Base-by-base conservation (phyloP, 1,140 invertebrate species). In the Caerostris darwini region DNA sequence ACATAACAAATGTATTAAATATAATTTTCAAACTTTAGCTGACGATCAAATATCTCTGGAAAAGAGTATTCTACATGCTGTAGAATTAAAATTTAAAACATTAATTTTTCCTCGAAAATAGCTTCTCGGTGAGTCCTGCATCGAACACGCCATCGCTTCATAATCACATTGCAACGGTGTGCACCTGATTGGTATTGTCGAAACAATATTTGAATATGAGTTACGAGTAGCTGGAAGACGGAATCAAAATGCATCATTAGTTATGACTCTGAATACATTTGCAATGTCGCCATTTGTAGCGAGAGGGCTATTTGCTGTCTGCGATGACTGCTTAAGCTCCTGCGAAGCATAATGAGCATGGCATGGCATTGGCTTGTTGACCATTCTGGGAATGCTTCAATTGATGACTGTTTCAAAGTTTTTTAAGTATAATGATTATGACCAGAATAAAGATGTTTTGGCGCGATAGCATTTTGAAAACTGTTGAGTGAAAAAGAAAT, bases 191-290 rank as follows among this genome's bases (percentile, higher is more conserved):
- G 86, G 34, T 88, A 88, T 58, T 57, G 82, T 83, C 56, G 56
- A 19, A 83, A 57, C 86, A 17, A 50, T 17, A 64, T 57, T 88
- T 64, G 34, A 85, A 61, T 64, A 88, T 88, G 61, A 88, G 86
- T 88, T 64, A 88, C 86, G 86, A 88, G 86, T 88, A 64, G 61
- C 5, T 88, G 19, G 59, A 88, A 64, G 58, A 64, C 50, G 86
- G 86, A 64, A 88, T 64, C 61, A 88, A 88, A 61, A 64, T 34
- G 61, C 71, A 77, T 81, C 71, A 81, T 77, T 58, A 77, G 71
- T 77, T 77, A 90, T 77, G 10, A 19, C 67, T 57, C 67, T 19
- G 67, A 90, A 56, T 69, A 67, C 64, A 69, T 89, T 89, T 69
- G 67, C 19, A 8, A 19, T 90, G 3, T 67, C 71, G n/a, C 34